Base-by-base conservation (phyloP, 2,797 vertebrate genomes). In the Sebastolobus alascanus region DNA sequence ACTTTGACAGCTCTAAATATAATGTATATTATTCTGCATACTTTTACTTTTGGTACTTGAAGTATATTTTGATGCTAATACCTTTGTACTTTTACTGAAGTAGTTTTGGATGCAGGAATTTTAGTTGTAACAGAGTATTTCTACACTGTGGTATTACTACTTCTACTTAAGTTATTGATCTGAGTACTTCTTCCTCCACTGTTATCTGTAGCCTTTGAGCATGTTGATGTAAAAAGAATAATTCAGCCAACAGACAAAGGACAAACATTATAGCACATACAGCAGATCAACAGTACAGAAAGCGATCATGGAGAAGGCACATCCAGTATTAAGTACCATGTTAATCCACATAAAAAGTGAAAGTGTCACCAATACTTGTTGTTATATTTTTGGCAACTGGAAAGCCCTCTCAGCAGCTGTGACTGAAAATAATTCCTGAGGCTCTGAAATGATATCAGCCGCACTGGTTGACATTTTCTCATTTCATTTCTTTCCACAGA, bases 401-500 rank as follows among this genome's bases (percentile, higher is more conserved):
- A 61, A 75, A 58, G 16, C 16, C 11, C 5, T 67, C 12, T 70
- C 25, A 59, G 9, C 18, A 20, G 20, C 31, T 63, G 18, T 38
- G n/a, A 50, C 50, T 58, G 25, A 25, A 73, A 77, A 20, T 4
- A 58, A 64, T 78, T 58, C 35, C 65, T 4, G 69, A 60, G 50
- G 33, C 13, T 55, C 46, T 83, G 33, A 70, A 68, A 58, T 80
- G 3, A 63, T n/a, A 72, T 60, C 8, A 22, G 37, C 71, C 20
- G 1, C 40, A 22, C 31, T 8, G 0, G 1, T 60, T 74, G 63
- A 82, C 78, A 69, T 60, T 80, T 22, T 50, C 65, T 81, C 52
- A 63, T 75, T 80, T 22, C 43, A 59, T 43, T 69, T 63, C 14
- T 12, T 67, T 65, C 18, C 84, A 61, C 95, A 99, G 99, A 98